These are phyloP conservation scores for Alaudala cheleensis DNA, from an alignment of 2,113 vertebrate species.

Conservation along the genomic window DNA sequence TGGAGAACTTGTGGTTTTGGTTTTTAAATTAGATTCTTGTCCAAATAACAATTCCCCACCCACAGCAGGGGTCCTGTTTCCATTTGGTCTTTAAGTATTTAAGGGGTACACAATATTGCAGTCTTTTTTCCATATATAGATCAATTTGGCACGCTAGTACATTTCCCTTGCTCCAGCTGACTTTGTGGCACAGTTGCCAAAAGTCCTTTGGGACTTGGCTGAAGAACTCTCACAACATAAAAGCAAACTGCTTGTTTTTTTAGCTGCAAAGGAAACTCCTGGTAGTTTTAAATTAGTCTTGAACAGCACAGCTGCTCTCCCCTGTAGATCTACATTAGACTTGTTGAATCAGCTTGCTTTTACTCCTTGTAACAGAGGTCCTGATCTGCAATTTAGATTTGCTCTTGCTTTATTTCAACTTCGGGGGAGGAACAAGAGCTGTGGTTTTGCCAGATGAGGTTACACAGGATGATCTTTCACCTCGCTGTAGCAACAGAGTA, in stretches of 20 bases:
- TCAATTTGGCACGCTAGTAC: not conserved
- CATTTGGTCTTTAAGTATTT: not conserved
- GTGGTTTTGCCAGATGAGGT: not conserved
- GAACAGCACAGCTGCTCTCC: not conserved
- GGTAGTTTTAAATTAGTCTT: not conserved
- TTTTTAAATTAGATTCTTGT: not conserved
- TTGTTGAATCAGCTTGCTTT: not conserved
- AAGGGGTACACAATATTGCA: not conserved
- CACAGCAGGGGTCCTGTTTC: not conserved
- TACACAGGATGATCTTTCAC: not conserved
- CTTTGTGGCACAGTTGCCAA: not conserved
- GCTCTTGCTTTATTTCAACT: not conserved
- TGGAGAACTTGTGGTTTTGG: not conserved
- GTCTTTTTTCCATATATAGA: not conserved
- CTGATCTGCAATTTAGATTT: not conserved
- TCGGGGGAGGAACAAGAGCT: not conserved
- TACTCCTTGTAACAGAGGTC: not conserved
- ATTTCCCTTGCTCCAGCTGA: not conserved
- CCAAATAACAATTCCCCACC: not conserved
- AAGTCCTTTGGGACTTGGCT: not conserved
- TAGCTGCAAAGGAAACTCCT: not conserved
- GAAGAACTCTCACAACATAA: not conserved
- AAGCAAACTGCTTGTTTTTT: not conserved
- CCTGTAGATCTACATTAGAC: not conserved
- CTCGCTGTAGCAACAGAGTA: accelerated